Base-by-base conservation (phyloP, 2,888 invertebrate genomes). In the Sclerodermus sp. region DNA sequence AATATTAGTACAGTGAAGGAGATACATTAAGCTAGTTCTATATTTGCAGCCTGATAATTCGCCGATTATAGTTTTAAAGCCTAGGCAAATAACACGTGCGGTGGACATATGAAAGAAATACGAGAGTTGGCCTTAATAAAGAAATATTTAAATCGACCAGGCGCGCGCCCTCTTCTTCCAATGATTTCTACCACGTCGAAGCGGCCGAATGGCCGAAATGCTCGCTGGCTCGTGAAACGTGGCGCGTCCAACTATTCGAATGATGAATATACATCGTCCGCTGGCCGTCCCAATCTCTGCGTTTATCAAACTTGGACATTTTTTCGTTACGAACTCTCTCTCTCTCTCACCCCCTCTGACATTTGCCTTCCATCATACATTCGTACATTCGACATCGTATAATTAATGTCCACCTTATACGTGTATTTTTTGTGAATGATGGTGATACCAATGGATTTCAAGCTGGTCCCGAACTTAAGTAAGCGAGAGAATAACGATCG, bases 241-340 rank as follows among this genome's bases (percentile, higher is more conserved):
- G 53, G 60, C 58, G 48, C 60, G 58, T 51, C 62, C 53, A 53
- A 55, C 50, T 55, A 57, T 62, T 55, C 41, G 47, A 49, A 55
- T 61, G 62, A 63, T 51, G 59, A 64, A 65, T 64, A 66, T 66
- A 56, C 60, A 60, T 58, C 60, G 57, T 46, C 51, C 41, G 47
- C 43, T 57, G 23, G 8, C 8, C 47, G 55, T 53, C 51, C 58
- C 48, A 51, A 56, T 55, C 52, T 45, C 55, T 49, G 51, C 58
- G 62, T 66, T 67, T 59, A 67, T 70, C 59, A 58, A 58, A 55
- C 43, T 53, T 46, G 42, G 45, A 53, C 48, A 45, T 56, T 60
- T 63, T 63, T 60, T 49, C 23, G 23, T 23, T 23, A 23, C 8
- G 8, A 23, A 23, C 23, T 3, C 3, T 40, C 15, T 23, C 41